Base-by-base conservation (phyloP, 2,113 vertebrate genomes). In the Turdus rufiventris region DNA sequence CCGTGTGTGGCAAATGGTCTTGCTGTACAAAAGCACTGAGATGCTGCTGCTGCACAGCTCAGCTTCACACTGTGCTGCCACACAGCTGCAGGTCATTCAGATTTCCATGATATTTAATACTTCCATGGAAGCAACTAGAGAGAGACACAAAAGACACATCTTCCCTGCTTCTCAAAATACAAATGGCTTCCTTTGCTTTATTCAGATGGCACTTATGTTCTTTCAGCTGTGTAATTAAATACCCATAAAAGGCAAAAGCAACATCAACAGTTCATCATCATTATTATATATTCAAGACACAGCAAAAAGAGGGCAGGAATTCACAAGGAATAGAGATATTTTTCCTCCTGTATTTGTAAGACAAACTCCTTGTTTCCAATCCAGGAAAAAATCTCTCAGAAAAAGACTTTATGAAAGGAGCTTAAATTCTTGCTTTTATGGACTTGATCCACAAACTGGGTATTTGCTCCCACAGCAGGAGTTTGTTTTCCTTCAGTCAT, bases 71-170 rank as follows among this genome's bases (percentile, higher is more conserved):
- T 57, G 28, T 12, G 66, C 93, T 91, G 85, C 84, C 50, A 72
- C 2, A n/a, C 94, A 94, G 94, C 89, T 97, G 96, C 45, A 79
- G 87, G 87, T 84, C 75, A 93, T 94, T 94, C 91, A 95, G 36
- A 76, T 82, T 89, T 71, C 86, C 91, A 87, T 40, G 54, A 92
- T 65, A 92, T 88, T 75, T 70, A 95, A 89, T 0, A 10, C 81
- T 89, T 82, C 87, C 77, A 89, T 10, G 34, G 94, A 97, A 96
- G 93, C 34, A 26, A n/a, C 88, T 72, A 14, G 45, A 51, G 71
- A 83, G 90, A 68, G 74, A 66, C 67, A 91, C 76, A 93, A 91
- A 81, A 85, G 89, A 89, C 33, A 84, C 12, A 78, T 80, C 72
- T 95, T 90, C 94, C 53, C 50, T 57, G 85, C 79, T 89, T 87